Percentiles rank a stretch among this genome's conserved stretches.
phyloP scores from a whole-genome alignment of 2,797 vertebrate species.

The Clamator glandarius region DNA sequence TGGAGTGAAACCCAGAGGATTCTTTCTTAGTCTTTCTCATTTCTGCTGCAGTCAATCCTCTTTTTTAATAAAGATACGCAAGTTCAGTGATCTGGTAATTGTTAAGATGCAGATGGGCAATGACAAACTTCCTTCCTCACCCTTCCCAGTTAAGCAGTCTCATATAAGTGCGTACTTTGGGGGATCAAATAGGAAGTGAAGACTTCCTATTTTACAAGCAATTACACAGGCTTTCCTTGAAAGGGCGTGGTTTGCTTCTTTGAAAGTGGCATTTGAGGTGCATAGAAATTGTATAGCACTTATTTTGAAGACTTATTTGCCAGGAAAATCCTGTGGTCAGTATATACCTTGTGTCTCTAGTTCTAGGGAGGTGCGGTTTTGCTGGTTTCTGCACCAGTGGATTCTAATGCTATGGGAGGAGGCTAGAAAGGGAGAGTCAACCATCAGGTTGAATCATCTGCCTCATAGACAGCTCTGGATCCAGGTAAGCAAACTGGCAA shows the following conservation, averaged over 20 bases:
- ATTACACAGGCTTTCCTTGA: background rate
- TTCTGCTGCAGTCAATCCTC: background rate
- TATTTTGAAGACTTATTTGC: background rate
- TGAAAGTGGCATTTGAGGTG: background rate
- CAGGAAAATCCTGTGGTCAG: background rate
- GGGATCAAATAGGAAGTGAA: conserved; percentile 36
- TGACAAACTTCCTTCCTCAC: conserved; percentile 21
- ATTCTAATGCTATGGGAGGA: background rate
- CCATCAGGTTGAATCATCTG: background rate
- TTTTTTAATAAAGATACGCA: background rate
- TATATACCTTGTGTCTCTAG: background rate
- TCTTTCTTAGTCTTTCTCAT: background rate
- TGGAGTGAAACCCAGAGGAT: background rate
- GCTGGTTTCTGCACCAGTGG: background rate
- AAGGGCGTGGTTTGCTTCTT: background rate
- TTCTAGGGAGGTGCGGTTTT: background rate
- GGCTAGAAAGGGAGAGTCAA: background rate
- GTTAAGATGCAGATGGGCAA: background rate
- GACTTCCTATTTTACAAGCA: conserved; percentile 17
- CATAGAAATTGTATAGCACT: background rate
- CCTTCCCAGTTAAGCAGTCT: background rate
- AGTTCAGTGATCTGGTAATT: background rate
- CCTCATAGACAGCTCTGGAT: background rate
- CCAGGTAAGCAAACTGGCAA: conserved; percentile 29
- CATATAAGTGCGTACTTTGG: background rate